Conservation (phyloP, 2,113 vertebrate species). For the Labeo catla region DNA sequence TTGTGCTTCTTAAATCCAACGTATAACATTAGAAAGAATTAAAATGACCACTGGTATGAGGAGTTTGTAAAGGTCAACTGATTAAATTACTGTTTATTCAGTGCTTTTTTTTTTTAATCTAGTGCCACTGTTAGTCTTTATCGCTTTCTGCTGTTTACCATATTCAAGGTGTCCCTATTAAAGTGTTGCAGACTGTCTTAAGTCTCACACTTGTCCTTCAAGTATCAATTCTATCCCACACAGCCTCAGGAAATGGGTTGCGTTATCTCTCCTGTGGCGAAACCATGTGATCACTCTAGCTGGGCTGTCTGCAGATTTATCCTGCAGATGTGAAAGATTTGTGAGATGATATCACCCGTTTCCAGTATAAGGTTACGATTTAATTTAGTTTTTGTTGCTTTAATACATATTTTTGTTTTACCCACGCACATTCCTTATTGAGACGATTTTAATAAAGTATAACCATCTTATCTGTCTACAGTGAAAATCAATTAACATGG, state of each 20-base stretch:
- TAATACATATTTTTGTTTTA: neutral
- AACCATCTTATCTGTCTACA: neutral
- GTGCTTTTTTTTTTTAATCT: slow-evolving; percentile 9
- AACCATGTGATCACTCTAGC: slow-evolving; percentile 59
- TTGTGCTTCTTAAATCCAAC: too few species aligned
- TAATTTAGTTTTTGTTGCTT: neutral
- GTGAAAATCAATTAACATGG: neutral
- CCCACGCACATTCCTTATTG: neutral
- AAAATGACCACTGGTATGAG: neutral
- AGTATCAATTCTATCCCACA: slow-evolving; percentile 36
- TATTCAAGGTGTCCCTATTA: slow-evolving; percentile 37
- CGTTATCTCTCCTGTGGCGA: slow-evolving; percentile 41
- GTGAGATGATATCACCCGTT: slow-evolving; percentile 14
- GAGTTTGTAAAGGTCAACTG: neutral
- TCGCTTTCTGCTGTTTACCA: slow-evolving; percentile 30
- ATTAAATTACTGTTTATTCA: neutral
- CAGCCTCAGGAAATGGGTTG: slow-evolving; percentile 40
- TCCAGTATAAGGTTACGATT: neutral
- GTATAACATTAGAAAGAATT: too few species aligned
- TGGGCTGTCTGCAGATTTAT: slow-evolving; percentile 16
- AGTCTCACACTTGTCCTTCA: slow-evolving; percentile 22
- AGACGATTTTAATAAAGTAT: neutral
- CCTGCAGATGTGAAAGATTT: slow-evolving; percentile 35
- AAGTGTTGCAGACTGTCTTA: slow-evolving; percentile 23
- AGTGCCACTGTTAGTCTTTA: slow-evolving; percentile 29